Base-by-base conservation (phyloP, 2,113 vertebrate species). In the Bucco capensis region DNA sequence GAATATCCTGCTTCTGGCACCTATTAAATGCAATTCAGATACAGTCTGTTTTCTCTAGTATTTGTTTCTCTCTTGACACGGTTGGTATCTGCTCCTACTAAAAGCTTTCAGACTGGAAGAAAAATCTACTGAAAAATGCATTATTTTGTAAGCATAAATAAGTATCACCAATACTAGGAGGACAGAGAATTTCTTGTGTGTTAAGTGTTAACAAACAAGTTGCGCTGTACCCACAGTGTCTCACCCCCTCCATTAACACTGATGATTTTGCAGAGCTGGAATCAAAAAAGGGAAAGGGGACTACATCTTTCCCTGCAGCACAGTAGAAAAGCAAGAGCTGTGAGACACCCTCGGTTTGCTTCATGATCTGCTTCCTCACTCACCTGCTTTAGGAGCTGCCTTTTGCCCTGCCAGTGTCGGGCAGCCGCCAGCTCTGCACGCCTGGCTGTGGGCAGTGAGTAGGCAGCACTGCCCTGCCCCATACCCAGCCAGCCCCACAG, bases 1-100 rank as follows among this genome's bases (percentile, higher is more conserved):
- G n/a, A 83, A 81, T 83, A 87, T 64, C 77, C 56, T 67, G 71
- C 91, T 95, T 83, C 86, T 95, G 75, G 92, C 78, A 61, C 78
- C 71, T 93, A 73, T 87, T 83, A 95, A 94, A 94, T 89, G 71
- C 78, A 77, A 65, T 79, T 76, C 81, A 90, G 89, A 96, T 92
- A 89, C 93, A 90, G 83, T 79, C 74, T 40, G n/a, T 28, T 93
- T 96, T 66, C 54, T 74, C 67, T 67, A 24, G 16, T 83, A 49
- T 90, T 95, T 91, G 58, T 93, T 93, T 94, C 38, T 88, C 60
- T 95, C 83, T 66, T 87, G 64, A 74, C 27, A 70, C 54, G 28
- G 64, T 22, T 51, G 22, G 21, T 78, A 85, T 37, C 70, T 79
- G 21, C 50, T 86, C 70, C 53, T 35, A 23, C 71, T 83, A 42